Conservation (phyloP, 2,888 invertebrate species). For the Drosophila kanekoi region DNA sequence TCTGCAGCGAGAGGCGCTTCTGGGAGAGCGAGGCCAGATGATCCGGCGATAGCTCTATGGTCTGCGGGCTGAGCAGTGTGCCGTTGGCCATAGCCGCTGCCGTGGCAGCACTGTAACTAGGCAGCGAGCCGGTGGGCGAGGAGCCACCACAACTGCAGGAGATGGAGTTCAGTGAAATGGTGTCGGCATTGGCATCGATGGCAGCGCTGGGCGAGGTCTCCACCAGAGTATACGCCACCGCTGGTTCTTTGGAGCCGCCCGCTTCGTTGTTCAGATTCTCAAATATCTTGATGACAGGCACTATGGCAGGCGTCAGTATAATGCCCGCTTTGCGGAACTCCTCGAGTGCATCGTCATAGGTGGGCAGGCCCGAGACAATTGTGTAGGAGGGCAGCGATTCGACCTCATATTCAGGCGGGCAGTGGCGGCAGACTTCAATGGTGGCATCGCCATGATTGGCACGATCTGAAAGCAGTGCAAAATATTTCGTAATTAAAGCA, state of each 20-base stretch:
- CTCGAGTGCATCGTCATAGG: slow-evolving; percentile 88
- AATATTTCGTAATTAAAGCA: neutral
- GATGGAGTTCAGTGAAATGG: slow-evolving; percentile 71
- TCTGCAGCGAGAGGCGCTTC: slow-evolving; percentile 84
- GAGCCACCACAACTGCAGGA: slow-evolving; percentile 78
- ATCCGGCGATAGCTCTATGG: slow-evolving; percentile 84
- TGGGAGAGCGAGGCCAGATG: slow-evolving; percentile 83
- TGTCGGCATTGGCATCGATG: slow-evolving; percentile 62
- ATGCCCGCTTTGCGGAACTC: slow-evolving; percentile 86
- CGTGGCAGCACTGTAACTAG: slow-evolving; percentile 63
- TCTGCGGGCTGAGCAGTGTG: slow-evolving; percentile 57
- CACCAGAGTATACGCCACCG: slow-evolving; percentile 69
- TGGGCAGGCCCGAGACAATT: slow-evolving; percentile 88
- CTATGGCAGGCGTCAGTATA: slow-evolving; percentile 78
- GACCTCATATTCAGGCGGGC: slow-evolving; percentile 84
- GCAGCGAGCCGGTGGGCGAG: slow-evolving; percentile 56
- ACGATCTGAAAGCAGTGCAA: slow-evolving; percentile 83
- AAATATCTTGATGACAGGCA: slow-evolving; percentile 84
- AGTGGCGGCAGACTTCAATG: slow-evolving; percentile 83
- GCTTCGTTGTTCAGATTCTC: slow-evolving; percentile 59
- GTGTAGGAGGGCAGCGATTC: slow-evolving; percentile 88
- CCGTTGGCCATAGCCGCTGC: slow-evolving; percentile 39
- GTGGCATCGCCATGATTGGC: slow-evolving; percentile 80
- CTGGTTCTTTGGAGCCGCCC: slow-evolving; percentile 55
- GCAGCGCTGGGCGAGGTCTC: slow-evolving; percentile 41